Evolutionary conservation across 2,797 vertebrate species (phyloP).

Genomic region (Halcyon chelicuti): DNA sequence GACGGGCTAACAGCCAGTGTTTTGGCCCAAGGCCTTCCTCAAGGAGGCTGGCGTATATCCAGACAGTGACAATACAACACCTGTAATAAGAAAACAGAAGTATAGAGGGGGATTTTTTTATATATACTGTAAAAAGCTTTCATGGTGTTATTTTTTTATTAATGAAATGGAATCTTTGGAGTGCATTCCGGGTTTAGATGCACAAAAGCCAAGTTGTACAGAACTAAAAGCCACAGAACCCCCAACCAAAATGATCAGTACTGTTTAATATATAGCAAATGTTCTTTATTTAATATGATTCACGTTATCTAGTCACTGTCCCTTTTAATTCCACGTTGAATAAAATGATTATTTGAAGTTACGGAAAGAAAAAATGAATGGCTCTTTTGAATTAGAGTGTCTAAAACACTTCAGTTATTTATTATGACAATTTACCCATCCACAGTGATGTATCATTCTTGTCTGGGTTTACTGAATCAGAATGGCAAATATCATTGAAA

Average conservation of each 20-base stretch:
- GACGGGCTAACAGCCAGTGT: neutral
- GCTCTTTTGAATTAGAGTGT: neutral
- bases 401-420: neutral
- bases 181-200: neutral
- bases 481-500: neutral
- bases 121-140: neutral
- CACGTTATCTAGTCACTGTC: neutral
- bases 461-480: neutral
- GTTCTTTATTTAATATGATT: neutral
- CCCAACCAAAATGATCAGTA: neutral
- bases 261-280: neutral
- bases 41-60: neutral
- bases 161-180: neutral
- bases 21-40: neutral
- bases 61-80: neutral
- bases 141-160: neutral
- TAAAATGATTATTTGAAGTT: neutral
- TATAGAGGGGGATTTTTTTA: fast-evolving
- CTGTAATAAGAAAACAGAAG: neutral
- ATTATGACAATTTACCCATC: neutral
- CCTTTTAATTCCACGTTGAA: neutral
- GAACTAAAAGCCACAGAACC: neutral
- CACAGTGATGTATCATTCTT: neutral
- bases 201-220: neutral
- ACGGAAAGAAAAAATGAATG: neutral